Base-by-base conservation (phyloP, 2,113 vertebrate species). In the Forbesichthys agassizii region DNA sequence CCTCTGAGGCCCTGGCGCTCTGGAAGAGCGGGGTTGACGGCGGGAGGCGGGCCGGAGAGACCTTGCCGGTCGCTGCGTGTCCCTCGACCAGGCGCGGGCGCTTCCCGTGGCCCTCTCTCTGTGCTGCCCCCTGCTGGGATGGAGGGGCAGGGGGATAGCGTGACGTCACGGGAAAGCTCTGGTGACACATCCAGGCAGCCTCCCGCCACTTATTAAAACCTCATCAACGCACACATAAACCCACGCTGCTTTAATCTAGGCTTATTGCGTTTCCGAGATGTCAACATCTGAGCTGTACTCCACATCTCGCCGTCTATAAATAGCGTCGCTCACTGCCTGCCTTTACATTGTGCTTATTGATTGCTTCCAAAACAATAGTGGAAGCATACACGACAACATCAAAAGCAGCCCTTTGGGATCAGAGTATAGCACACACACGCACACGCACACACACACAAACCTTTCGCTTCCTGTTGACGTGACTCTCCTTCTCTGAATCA, bases 21-120 rank as follows among this genome's bases (percentile, higher is more conserved):
- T 92, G 93, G 90, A 94, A 94, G 91, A 95, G 88, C 84, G 94
- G 84, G 86, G 94, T 90, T 82, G 95, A 92, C 89, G 93, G 93
- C 88, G 93, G 93, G 89, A 92, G 91, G 86, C 93, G 93, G 83
- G 92, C 89, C 91, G 90, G 90, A 88, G 93, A 92, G 90, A 91
- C 90, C 92, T 90, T 92, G 82, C 91, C 92, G 71, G 94, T 93
- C 88, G 88, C 92, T 76, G 92, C 91, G 59, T 73, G 69, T 68
- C 73, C 74, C 48, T 94, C 93, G 48, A 82, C 79, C 51, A 71
- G 3, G 84, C 90, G 89, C 75, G 93, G 91, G 87, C 90, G 90
- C 80, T 94, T 93, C 33, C 86, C 85, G 92, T 94, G 94, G 54
- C 18, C 79, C 81, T 95, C 93, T 54, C 85, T 90, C 88, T 93